These are phyloP conservation scores for Melanostoma mellinum DNA, from an alignment of 2,888 invertebrate species.

Conservation along the genomic window DNA sequence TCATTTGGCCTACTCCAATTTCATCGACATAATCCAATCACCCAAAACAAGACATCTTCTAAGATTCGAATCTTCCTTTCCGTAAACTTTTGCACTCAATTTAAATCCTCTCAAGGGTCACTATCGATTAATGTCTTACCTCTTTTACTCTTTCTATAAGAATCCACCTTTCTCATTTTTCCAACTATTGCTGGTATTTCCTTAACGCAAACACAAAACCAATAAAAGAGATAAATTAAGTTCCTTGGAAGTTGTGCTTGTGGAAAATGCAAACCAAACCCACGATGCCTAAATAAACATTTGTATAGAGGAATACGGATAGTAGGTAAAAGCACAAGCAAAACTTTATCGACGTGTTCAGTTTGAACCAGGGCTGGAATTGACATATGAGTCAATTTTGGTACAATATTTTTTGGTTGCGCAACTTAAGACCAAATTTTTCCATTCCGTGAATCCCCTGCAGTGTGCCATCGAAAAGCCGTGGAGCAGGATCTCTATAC, in stretches of 20 bases:
- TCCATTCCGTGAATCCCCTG: too few relatives aligned
- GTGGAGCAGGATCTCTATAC: too few relatives aligned
- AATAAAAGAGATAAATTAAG: conserved; percentile 51
- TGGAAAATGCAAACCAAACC: background rate
- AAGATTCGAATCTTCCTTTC: background rate
- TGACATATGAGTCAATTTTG: too few relatives aligned
- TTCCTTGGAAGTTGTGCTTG: conserved; percentile 1
- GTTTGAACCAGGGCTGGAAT: too few relatives aligned
- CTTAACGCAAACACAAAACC: conserved; percentile 27
- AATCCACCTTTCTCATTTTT: background rate
- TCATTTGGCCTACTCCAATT: background rate
- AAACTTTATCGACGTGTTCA: too few relatives aligned
- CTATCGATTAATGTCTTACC: conserved; percentile 31
- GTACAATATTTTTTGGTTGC: too few relatives aligned
- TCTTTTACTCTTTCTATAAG: background rate
- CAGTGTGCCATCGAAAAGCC: too few relatives aligned
- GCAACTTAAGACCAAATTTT: too few relatives aligned
- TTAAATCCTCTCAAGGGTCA: conserved; percentile 48
- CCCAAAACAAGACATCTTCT: background rate
- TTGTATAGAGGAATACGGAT: conserved; percentile 9
- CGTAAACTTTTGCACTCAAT: conserved; percentile 44
- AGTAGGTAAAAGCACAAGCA: too few relatives aligned
- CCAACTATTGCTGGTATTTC: background rate
- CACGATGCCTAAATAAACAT: conserved; percentile 43
- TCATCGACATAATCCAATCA: conserved; percentile 12